Evolutionary conservation across 2,797 vertebrate genomes (phyloP), one percentile per base, ranked within the genome.

Genomic region (Merluccius polli): DNA sequence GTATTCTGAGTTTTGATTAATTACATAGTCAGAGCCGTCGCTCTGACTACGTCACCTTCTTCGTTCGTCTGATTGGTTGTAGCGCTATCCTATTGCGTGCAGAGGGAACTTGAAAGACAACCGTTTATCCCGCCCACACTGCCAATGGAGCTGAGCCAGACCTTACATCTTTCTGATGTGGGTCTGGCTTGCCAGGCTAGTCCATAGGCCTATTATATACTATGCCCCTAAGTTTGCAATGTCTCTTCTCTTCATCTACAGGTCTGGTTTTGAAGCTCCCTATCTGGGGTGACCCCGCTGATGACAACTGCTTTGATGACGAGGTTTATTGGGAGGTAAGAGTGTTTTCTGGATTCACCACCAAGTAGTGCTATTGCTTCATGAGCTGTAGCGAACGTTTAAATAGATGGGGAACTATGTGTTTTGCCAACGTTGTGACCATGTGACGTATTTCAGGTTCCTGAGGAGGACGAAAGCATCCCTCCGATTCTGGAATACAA

Each of bases 241-340:
- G 1, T 59, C 71, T 36, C 24, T 52, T 30, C 31, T 30, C 12
- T 80, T 4, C 74, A 4, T 81, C 83, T 67, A 16, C 82, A 98
- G 98, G 97, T 70, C 73, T 92, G 15, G 94, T 99, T 82, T 85
- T 99, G 83, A 97, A 87, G 87, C 70, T 98, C 12, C 96, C 97
- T 0, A 73, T 97, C 80, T 99, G 96, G 96, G 97, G 95, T 0
- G 96, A 98, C 65, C 85, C 97, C 0, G 89, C 94, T 0, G 96
- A 97, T 75, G 96, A 98, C 83, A 95, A 96, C 91, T 99, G 97
- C 91, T 98, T 90, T 76, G 96, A 98, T 21, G 98, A 99, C 82
- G 93, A 90, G 3, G 81, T 94, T 16, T 99, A 98, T 86, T 99
- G 98, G 97, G 96, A 98, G 96, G 97, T 98, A 82, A 94, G 93